These are phyloP conservation scores for Podotricha telesiphe DNA, from an alignment of 2,888 invertebrate species.

Conservation along the genomic window DNA sequence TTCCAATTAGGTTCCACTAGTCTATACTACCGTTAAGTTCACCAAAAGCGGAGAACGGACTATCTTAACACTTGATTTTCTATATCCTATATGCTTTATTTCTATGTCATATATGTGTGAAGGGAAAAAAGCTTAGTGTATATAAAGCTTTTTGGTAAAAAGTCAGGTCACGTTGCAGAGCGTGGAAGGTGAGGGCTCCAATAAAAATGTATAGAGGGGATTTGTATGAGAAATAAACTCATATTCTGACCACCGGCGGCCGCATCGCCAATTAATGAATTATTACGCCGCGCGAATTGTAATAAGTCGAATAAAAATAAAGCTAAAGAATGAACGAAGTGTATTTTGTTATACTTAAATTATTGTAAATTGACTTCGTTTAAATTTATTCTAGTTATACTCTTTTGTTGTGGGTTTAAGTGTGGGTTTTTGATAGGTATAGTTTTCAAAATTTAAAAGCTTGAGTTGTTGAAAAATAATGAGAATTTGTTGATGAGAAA, in stretches of 20 bases:
- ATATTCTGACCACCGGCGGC: conserved; percentile 53
- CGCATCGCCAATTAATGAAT: conserved; percentile 70
- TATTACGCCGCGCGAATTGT: conserved; percentile 54
- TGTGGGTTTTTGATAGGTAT: too few relatives aligned
- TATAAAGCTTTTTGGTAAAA: conserved; percentile 47
- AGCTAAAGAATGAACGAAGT: conserved; percentile 9
- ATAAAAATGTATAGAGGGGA: conserved; percentile 82
- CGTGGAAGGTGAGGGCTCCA: conserved; percentile 75
- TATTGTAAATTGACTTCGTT: too few relatives aligned
- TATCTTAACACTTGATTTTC: too few relatives aligned
- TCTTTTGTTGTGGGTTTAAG: too few relatives aligned
- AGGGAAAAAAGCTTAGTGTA: conserved; percentile 27
- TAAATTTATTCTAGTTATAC: too few relatives aligned
- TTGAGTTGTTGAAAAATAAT: too few relatives aligned
- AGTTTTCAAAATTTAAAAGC: too few relatives aligned
- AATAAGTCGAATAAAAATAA: conserved; percentile 40
- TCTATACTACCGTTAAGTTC: too few relatives aligned
- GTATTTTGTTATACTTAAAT: neutral
- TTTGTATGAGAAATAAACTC: conserved; percentile 71
- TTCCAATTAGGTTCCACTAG: too few relatives aligned
- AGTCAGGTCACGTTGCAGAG: conserved; percentile 66
- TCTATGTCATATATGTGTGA: neutral
- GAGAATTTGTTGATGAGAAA: too few relatives aligned
- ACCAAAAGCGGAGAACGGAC: too few relatives aligned
- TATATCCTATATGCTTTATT: neutral